Base-by-base conservation (phyloP, 2,113 vertebrate species). In the Lepus timidus region DNA sequence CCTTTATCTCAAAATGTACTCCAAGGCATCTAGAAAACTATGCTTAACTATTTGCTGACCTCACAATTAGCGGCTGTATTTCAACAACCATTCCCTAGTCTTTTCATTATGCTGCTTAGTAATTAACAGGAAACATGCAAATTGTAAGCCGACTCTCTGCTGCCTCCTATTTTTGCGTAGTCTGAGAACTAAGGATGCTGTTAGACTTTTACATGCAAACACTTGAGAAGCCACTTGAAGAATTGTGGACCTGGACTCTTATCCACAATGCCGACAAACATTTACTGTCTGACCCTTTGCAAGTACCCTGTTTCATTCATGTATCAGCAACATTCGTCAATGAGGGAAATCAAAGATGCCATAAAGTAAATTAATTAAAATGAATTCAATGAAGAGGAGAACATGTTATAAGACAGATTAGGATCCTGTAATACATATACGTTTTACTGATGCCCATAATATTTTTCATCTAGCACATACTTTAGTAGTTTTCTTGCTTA, bases 131-230 rank as follows among this genome's bases (percentile, higher is more conserved):
- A 9, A 83, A 39, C 39, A 36, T 80, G 44, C 33, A 79, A 33
- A 13, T 17, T 51, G 20, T 25, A 36, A 36, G 9, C 23, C 17
- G 8, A 4, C 39, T 71, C 8, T 80, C 70, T 44, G 49, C 62
- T 74, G 8, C 3, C 16, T 90, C 44, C 29, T 93, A 6, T 31
- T 85, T 92, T 75, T 44, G 25, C 8, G 52, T 62, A n/a, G 52
- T 52, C 9, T 52, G 20, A 89, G 79, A 96, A n/a, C 4, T 55
- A 92, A 68, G 8, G 16, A 22, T 85, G 16, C 3, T 74, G 78
- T 96, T 81, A 88, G 62, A 52, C 51, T 88, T 95, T 91, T 55
- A 74, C 64, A 91, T 78, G 16, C 87, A 84, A 96, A 81, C 88
- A 73, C 9, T 65, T 67, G 75, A 80, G 85, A 0, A 68, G 22